A percentile compares a stretch with the other conserved stretches of the same genome.
Conservation (phyloP, 2,113 vertebrate genomes). For the Tupaia chinensis region DNA sequence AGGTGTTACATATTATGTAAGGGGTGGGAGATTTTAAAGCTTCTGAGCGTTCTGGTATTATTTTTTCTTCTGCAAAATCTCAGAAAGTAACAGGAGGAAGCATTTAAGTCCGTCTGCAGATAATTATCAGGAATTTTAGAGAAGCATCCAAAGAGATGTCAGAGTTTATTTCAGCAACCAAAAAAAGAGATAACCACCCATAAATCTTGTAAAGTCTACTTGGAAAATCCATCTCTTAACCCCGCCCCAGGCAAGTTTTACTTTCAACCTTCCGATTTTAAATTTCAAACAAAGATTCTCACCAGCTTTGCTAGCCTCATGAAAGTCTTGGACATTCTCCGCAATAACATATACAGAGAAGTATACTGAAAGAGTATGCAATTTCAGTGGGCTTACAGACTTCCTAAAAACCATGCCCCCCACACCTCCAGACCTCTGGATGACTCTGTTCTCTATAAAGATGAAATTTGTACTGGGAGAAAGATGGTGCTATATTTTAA, state of each 20-base stretch:
- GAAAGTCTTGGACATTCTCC: neutral
- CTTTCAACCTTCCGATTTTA: neutral
- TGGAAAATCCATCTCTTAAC: too few species aligned
- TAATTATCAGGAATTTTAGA: neutral
- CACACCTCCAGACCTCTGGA: neutral
- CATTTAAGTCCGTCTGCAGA: neutral
- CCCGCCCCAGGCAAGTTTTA: neutral
- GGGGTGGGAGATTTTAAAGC: neutral
- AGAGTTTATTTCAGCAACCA: neutral
- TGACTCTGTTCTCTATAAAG: neutral
- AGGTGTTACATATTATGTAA: neutral
- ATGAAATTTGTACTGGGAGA: neutral
- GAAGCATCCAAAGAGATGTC: neutral
- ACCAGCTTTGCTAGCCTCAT: neutral
- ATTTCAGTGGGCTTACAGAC: neutral
- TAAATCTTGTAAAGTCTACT: too few species aligned
- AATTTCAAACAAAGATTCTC: neutral
- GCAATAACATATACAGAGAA: neutral
- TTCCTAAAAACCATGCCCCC: neutral
- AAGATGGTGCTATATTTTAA: neutral
- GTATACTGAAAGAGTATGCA: neutral
- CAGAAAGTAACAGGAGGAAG: neutral
- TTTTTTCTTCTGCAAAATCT: constrained; percentile 19
- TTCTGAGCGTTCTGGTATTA: neutral
- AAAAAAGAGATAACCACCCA: neutral